Percentiles rank a stretch among this genome's conserved stretches.
Evolutionary conservation across 2,888 invertebrate species (phyloP).

Genomic region (Diplolepis rosae): DNA sequence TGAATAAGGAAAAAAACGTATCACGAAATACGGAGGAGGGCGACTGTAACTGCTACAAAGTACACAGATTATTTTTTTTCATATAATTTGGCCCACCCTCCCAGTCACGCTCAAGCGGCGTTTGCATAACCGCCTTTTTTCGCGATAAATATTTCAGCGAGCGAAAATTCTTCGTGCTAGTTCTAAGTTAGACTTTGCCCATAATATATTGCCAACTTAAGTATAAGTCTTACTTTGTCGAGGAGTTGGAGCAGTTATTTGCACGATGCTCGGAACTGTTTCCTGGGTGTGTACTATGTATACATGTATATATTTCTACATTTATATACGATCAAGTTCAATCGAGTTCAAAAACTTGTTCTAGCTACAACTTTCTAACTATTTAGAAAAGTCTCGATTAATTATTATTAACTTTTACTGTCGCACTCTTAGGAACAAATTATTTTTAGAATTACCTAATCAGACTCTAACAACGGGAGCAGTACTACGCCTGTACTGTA

Average conservation of each 20-base stretch:
- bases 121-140: conserved; percentile 1
- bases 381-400: too few species aligned
- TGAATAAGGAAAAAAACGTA: background rate
- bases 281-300: background rate
- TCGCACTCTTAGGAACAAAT: too few species aligned
- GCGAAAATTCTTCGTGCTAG: background rate
- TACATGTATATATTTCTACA: too few species aligned
- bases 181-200: background rate
- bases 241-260: background rate
- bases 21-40: background rate
- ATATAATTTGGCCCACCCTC: background rate
- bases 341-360: background rate
- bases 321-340: background rate
- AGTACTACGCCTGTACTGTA: too few species aligned
- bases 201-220: conserved; percentile 13
- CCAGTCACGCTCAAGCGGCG: background rate
- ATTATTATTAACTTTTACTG: too few species aligned
- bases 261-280: background rate
- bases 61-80: background rate
- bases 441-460: too few species aligned
- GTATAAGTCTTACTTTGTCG: conserved; percentile 3
- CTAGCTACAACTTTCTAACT: background rate
- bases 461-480: too few species aligned
- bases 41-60: background rate
- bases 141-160: background rate